These are phyloP conservation scores for Galagoides demidoff DNA, from an alignment of 2,797 vertebrate genomes.

Conservation along the genomic window DNA sequence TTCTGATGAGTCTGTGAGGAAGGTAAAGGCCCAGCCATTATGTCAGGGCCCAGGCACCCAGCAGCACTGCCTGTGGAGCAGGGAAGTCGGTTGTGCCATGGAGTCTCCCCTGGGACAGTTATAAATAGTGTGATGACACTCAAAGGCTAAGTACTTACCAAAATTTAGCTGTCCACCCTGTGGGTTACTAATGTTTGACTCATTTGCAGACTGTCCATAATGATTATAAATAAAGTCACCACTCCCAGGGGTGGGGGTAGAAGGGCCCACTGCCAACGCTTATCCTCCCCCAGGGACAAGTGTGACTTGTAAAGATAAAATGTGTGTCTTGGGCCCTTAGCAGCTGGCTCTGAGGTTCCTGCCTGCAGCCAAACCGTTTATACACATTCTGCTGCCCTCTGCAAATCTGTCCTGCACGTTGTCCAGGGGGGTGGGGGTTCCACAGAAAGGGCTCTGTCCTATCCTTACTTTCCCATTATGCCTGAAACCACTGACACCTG, in stretches of 20 bases:
- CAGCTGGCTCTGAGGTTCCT: not conserved
- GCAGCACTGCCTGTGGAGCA: not conserved
- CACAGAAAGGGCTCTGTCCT: not conserved
- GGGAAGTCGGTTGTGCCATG: conserved; percentile 1
- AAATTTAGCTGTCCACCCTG: not conserved
- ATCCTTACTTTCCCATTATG: not conserved
- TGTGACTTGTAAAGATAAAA: not conserved
- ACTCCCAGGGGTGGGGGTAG: not conserved
- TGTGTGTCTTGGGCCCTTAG: not conserved
- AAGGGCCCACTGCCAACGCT: not conserved
- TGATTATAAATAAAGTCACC: conserved; percentile 60
- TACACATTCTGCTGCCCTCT: not conserved
- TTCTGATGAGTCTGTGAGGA: not conserved
- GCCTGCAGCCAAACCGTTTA: not conserved
- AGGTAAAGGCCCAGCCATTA: not conserved
- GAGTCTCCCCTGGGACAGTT: conserved; percentile 41
- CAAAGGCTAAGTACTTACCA: conserved; percentile 12
- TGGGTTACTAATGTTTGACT: conserved; percentile 34
- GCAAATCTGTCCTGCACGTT: not conserved
- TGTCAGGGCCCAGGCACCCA: not conserved
- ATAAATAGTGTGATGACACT: conserved; percentile 54
- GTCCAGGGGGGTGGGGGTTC: no score
- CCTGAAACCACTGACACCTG: not conserved
- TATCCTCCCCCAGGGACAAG: not conserved
- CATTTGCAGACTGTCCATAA: conserved; percentile 55